Conservation (phyloP, 2,113 vertebrate species). For the Regulus satrapa region DNA sequence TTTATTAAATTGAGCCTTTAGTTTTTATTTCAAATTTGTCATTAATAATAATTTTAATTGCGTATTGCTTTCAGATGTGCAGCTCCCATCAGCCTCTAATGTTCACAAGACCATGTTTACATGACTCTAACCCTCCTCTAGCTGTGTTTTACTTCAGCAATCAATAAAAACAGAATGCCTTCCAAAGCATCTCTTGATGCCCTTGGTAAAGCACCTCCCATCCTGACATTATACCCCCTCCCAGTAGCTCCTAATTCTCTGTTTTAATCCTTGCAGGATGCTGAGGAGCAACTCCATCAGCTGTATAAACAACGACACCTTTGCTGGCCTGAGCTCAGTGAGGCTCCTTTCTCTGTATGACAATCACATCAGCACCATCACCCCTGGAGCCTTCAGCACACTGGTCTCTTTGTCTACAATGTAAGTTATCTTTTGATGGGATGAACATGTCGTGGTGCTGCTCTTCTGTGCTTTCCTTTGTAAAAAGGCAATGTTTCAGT, state of each 20-base stretch:
- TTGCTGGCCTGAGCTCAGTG: conserved; percentile 91
- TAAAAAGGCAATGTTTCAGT: rapidly evolving
- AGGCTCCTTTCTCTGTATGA: conserved; percentile 95
- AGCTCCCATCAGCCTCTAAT: neutral
- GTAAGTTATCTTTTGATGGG: conserved; percentile 73
- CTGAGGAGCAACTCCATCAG: conserved; percentile 93
- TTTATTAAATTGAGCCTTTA: neutral
- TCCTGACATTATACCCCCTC: neutral
- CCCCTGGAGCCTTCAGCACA: conserved; percentile 91
- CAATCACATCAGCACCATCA: conserved; percentile 92
- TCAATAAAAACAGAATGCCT: neutral
- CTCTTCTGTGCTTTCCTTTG: neutral
- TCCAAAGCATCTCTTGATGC: neutral
- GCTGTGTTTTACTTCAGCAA: neutral
- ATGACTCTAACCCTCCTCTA: neutral
- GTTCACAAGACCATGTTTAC: neutral
- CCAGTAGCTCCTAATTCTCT: neutral
- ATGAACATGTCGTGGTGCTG: neutral
- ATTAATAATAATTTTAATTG: neutral
- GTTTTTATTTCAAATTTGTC: neutral
- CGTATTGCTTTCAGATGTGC: neutral
- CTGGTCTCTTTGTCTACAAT: conserved; percentile 96
- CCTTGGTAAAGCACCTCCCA: neutral
- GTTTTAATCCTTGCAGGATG: conserved; percentile 79
- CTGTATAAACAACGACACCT: conserved; percentile 93